Base-by-base conservation (phyloP, 2,113 vertebrate genomes). In the Pseudorhombus dupliciocellatus region DNA sequence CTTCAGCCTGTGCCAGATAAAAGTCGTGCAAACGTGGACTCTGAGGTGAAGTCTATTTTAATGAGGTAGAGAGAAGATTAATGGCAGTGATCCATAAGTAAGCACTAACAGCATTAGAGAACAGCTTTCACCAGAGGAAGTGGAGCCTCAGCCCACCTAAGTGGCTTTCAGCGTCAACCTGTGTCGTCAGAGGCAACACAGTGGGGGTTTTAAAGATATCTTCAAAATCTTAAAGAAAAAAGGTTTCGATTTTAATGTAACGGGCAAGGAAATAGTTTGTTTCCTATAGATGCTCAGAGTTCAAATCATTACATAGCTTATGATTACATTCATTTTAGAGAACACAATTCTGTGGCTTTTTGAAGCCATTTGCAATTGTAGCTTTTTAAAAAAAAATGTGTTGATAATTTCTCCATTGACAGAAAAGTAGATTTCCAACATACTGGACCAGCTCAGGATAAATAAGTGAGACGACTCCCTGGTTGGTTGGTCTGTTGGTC, bases 81-180 rank as follows among this genome's bases (percentile, higher is more conserved):
- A 71, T 66, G 60, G 57, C 51, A 68, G 31, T 62, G 75, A 88
- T 72, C 83, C 70, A 70, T 71, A 70, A 83, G 60, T 71, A 66
- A 80, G 57, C 30, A 40, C 73, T 75, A 81, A 83, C 66, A 70
- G 77, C 79, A 78, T 91, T 84, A 84, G 70, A 79, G 67, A 26
- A 46, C 67, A 70, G 73, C 70, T 84, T 66, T 80, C 58, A 52
- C 63, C 64, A 24, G 62, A 62, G 53, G 66, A 84, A 54, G 70
- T 20, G 28, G 76, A 69, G 48, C 40, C 73, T 79, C 5, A 25
- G 72, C 72, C 66, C 42, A 72, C 54, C 59, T 66, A 26, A 75
- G 77, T 66, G 73, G 69, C 83, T 85, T 83, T 84, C 55, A 66
- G 79, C 50, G 57, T 83, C 70, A 84, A 56, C 58, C 42, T 79